These are phyloP conservation scores for Epistrophe eligans DNA, from an alignment of 2,888 invertebrate genomes.

Conservation along the genomic window DNA sequence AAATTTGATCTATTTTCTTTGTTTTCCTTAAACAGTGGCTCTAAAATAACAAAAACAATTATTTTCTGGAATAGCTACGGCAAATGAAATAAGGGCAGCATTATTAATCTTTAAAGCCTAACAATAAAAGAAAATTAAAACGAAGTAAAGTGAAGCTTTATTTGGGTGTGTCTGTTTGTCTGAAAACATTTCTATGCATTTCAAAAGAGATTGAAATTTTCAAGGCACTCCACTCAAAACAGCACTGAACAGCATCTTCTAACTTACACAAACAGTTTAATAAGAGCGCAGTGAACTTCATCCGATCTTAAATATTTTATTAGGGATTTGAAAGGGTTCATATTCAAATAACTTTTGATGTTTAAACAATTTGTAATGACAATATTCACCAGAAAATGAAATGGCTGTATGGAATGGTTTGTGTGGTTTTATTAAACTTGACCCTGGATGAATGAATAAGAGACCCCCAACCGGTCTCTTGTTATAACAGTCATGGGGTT, in stretches of 20 bases:
- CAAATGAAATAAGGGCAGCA: no score
- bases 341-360: conserved; percentile 21
- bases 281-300: conserved; percentile 30
- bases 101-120: not conserved
- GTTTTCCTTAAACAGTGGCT: conserved; percentile 34
- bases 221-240: no score
- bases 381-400: conserved; percentile 60
- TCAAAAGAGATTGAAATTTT: not conserved
- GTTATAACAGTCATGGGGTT: no score
- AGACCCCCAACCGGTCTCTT: no score
- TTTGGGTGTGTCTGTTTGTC: no score
- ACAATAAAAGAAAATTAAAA: not conserved
- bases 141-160: not conserved
- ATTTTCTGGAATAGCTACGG: no score
- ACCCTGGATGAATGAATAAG: no score
- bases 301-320: conserved; percentile 58
- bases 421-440: no score
- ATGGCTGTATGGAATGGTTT: no score
- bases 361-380: conserved; percentile 39
- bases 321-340: conserved; percentile 43
- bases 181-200: no score
- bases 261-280: not conserved
- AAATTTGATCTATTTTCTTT: conserved; percentile 4
- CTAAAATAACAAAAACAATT: conserved; percentile 24
- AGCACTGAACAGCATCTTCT: not conserved